Conservation (phyloP, 2,888 invertebrate genomes). For the Pegoplata infirma region DNA sequence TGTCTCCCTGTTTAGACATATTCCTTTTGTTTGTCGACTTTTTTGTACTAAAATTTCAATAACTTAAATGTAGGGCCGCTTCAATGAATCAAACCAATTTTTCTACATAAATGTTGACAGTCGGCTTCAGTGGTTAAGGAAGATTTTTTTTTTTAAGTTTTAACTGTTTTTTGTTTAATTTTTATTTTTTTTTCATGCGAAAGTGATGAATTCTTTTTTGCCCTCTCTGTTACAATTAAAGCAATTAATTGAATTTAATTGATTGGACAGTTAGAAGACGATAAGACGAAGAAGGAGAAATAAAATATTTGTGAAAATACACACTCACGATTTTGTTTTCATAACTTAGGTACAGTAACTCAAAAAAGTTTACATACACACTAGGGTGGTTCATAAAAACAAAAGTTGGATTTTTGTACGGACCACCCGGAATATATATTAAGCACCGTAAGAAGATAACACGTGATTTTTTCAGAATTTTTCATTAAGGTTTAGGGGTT, state of each 20-base stretch:
- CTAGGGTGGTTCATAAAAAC: too few relatives aligned
- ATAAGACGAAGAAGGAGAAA: background rate
- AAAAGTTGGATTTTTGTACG: too few relatives aligned
- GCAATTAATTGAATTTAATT: slow-evolving; percentile 55
- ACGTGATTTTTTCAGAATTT: too few relatives aligned
- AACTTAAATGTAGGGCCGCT: slow-evolving; percentile 46
- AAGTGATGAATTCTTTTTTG: background rate
- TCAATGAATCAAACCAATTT: slow-evolving; percentile 44
- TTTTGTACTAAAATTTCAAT: slow-evolving; percentile 35
- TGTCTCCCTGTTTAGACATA: slow-evolving; percentile 36
- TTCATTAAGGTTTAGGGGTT: too few relatives aligned
- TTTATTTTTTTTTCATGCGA: background rate
- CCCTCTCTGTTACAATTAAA: slow-evolving; percentile 44
- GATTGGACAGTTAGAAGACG: slow-evolving; percentile 9
- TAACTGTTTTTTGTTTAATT: slow-evolving; percentile 18
- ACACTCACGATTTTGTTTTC: too few relatives aligned
- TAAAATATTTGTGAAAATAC: too few relatives aligned
- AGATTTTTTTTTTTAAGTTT: background rate
- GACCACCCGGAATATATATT: too few relatives aligned
- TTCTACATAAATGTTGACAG: slow-evolving; percentile 45
- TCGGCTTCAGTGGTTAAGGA: background rate
- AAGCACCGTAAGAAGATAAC: too few relatives aligned
- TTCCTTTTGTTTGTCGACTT: slow-evolving; percentile 28
- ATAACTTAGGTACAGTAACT: too few relatives aligned
- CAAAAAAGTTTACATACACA: too few relatives aligned